A percentile compares a stretch with the other conserved stretches of the same genome.
These are phyloP conservation scores for Hydrocynus forskahlii DNA, from an alignment of 2,797 vertebrate species.

Conservation along the genomic window DNA sequence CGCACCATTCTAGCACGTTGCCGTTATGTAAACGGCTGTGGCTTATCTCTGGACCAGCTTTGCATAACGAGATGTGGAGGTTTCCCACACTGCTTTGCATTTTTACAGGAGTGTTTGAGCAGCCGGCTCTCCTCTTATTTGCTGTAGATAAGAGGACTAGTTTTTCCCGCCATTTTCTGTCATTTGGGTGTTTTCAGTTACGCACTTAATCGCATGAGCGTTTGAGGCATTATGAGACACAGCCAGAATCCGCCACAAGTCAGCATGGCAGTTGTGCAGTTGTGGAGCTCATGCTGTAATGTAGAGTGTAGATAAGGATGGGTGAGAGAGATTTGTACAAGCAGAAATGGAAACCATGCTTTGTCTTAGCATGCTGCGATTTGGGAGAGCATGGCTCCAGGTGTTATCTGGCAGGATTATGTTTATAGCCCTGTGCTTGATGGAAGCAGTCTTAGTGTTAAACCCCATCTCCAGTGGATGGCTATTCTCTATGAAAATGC, in stretches of 20 bases:
- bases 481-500: no score
- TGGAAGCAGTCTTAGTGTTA: slow-evolving; percentile 17
- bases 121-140: slow-evolving; percentile 38
- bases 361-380: slow-evolving; percentile 45
- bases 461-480: no score
- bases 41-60: slow-evolving; percentile 74
- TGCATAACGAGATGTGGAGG: slow-evolving; percentile 72
- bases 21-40: slow-evolving; percentile 69
- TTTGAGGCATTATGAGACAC: slow-evolving; percentile 29
- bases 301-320: slow-evolving; percentile 2
- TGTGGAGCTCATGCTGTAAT: not conserved
- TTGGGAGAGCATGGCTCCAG: not conserved
- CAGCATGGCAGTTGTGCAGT: slow-evolving; percentile 9
- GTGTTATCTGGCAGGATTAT: slow-evolving; percentile 21
- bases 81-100: slow-evolving; percentile 73
- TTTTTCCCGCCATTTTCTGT: slow-evolving; percentile 9
- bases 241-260: slow-evolving; percentile 27
- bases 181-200: slow-evolving; percentile 54
- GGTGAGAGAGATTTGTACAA: slow-evolving; percentile 17
- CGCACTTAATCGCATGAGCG: slow-evolving; percentile 31
- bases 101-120: slow-evolving; percentile 59
- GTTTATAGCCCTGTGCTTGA: slow-evolving; percentile 12
- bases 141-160: slow-evolving; percentile 45
- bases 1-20: slow-evolving; percentile 51
- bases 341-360: slow-evolving; percentile 25